Percentiles rank a stretch among this genome's conserved stretches.
These are phyloP conservation scores for Laticauda laticaudata DNA, from an alignment of 2,113 vertebrate species.

Conservation along the genomic window DNA sequence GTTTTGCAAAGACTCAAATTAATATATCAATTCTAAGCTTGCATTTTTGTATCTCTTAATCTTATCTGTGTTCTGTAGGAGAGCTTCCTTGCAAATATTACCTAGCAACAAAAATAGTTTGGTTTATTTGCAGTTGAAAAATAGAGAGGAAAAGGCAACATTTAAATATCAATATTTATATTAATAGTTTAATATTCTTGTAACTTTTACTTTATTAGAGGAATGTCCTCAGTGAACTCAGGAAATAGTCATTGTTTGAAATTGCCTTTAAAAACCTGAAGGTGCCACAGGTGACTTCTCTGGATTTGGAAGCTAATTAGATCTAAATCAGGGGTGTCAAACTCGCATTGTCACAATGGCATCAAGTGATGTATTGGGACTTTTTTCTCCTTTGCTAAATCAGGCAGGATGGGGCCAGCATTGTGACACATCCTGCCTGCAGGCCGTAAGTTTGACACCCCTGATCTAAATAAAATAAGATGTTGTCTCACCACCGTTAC, in stretches of 20 bases:
- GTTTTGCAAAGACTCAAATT: neutral
- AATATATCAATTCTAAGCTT: slow-evolving; percentile 44
- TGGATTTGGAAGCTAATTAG: neutral
- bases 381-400: no score
- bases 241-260: slow-evolving; percentile 34
- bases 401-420: no score
- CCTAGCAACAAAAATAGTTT: slow-evolving; percentile 61
- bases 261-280: neutral
- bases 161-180: slow-evolving; percentile 59
- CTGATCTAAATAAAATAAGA: neutral
- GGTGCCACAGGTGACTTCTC: neutral
- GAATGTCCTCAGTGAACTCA: slow-evolving; percentile 41
- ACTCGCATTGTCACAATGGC: no score
- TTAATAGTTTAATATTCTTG: slow-evolving; percentile 43
- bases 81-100: slow-evolving; percentile 52
- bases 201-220: slow-evolving; percentile 58
- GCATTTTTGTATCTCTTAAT: slow-evolving; percentile 56
- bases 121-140: slow-evolving; percentile 54
- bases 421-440: no score
- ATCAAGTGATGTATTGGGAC: no score
- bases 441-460: no score
- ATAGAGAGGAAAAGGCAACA: slow-evolving; percentile 57
- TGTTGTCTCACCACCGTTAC: neutral
- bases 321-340: neutral
- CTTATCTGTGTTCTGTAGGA: slow-evolving; percentile 49